Percentiles rank a stretch among this genome's conserved stretches.
Conservation (phyloP, 1,140 invertebrate species). For the Apolygus lucorum region DNA sequence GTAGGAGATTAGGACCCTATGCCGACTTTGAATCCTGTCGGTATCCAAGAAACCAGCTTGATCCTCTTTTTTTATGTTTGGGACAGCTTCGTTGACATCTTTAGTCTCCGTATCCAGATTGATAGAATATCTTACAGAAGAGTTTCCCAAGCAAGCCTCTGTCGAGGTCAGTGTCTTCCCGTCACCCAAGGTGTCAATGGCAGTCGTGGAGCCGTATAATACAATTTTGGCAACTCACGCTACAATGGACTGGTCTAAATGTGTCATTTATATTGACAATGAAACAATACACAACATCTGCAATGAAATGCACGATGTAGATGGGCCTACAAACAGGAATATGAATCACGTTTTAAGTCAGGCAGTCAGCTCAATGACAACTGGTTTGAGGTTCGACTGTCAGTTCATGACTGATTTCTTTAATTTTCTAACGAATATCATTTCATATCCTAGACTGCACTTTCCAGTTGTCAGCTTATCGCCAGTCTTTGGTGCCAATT, state of each 20-base stretch:
- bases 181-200: constrained; percentile 38
- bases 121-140: too few relatives aligned
- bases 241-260: constrained; percentile 66
- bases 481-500: too few relatives aligned
- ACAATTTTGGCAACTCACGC: constrained; percentile 67
- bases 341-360: constrained; percentile 64
- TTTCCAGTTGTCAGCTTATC: constrained; percentile 49
- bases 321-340: constrained; percentile 52
- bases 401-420: constrained; percentile 57
- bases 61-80: too few relatives aligned
- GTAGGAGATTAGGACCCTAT: too few relatives aligned
- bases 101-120: too few relatives aligned
- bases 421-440: constrained; percentile 59
- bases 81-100: too few relatives aligned
- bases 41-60: too few relatives aligned
- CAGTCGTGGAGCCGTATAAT: constrained; percentile 74
- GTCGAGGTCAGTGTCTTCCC: too few relatives aligned
- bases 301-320: constrained; percentile 40
- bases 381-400: constrained; percentile 55
- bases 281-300: constrained; percentile 75
- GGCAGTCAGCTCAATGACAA: constrained; percentile 51
- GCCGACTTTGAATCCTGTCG: too few relatives aligned
- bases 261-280: constrained; percentile 78
- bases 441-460: constrained; percentile 45
- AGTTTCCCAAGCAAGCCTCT: too few relatives aligned